Evolutionary conservation across 2,797 vertebrate genomes (phyloP), one percentile per base, ranked within the genome.

Genomic region (Loriculus beryllinus): DNA sequence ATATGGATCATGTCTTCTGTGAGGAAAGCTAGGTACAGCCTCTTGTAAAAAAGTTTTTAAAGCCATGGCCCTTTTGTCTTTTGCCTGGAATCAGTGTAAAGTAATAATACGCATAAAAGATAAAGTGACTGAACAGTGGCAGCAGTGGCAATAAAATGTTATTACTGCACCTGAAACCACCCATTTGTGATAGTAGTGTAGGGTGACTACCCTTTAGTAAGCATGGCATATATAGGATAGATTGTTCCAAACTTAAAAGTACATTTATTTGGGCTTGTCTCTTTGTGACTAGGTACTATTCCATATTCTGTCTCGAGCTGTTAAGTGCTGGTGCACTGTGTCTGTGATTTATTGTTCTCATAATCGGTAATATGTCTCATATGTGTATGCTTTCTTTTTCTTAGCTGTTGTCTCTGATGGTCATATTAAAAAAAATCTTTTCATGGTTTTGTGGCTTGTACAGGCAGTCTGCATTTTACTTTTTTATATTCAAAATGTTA

Each of bases 321-420:
- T 93, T 96, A 96, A 97, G 78, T 95, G 90, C 95, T 96, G 86
- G 84, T 95, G 95, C 86, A 93, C 82, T 93, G 74, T 92, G 86
- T 92, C 86, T 93, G 77, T 95, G 96, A 96, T 96, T 95, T 97
- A 97, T 93, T 88, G 92, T 97, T 98, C 96, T 95, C 97, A 98
- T 97, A 98, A 97, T 96, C 93, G 29, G 93, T 97, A 96, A 97
- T 97, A 96, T 7, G 96, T 97, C 95, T 97, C 97, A 90, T 94
- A 96, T 94, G 93, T 91, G 91, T 88, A 93, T 91, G 39, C 69
- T 94, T 95, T 88, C 78, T 91, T 92, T 87, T 83, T 90, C 93
- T 97, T 93, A 94, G 92, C 88, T 94, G 63, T 96, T 94, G 91
- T 94, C 92, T 97, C 92, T 28, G 5, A 97, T 92, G 97, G 96